These are phyloP conservation scores for Actinemys pallida DNA, from an alignment of 2,113 vertebrate species.

Conservation along the genomic window DNA sequence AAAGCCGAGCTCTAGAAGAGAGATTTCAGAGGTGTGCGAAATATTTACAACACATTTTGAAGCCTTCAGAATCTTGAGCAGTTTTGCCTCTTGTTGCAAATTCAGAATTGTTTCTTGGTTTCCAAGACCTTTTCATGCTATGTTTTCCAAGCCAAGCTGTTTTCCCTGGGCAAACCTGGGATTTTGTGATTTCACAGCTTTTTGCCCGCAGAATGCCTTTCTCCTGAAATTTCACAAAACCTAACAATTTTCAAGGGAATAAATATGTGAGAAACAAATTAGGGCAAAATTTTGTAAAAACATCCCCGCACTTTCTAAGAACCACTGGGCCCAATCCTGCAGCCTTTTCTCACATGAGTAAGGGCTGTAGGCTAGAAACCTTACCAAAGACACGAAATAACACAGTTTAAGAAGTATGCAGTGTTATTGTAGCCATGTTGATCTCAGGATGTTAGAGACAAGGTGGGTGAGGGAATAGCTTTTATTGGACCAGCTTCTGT, in stretches of 20 bases:
- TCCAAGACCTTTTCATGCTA: background rate
- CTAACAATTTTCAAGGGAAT: accelerated
- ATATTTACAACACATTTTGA: background rate
- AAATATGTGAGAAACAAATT: accelerated
- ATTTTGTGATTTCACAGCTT: background rate
- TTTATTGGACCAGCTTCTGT: too few relatives aligned
- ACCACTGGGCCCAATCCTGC: background rate
- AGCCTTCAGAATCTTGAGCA: background rate
- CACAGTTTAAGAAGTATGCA: too few relatives aligned
- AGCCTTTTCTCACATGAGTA: background rate
- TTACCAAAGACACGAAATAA: background rate
- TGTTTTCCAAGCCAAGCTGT: background rate
- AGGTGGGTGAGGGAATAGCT: too few relatives aligned
- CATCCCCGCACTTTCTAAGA: background rate
- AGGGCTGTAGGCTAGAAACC: background rate
- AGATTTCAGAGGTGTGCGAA: background rate
- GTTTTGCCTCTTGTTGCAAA: background rate
- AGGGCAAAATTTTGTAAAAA: background rate
- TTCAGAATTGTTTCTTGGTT: accelerated
- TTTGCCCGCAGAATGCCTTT: background rate
- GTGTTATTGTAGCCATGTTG: too few relatives aligned
- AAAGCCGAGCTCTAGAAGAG: too few relatives aligned
- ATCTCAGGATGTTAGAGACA: too few relatives aligned
- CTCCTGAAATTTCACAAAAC: accelerated
- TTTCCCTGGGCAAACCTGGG: background rate